Evolutionary conservation across 2,888 invertebrate species (phyloP), one percentile per base, ranked within the genome.

Genomic region (Xestia xanthographa): DNA sequence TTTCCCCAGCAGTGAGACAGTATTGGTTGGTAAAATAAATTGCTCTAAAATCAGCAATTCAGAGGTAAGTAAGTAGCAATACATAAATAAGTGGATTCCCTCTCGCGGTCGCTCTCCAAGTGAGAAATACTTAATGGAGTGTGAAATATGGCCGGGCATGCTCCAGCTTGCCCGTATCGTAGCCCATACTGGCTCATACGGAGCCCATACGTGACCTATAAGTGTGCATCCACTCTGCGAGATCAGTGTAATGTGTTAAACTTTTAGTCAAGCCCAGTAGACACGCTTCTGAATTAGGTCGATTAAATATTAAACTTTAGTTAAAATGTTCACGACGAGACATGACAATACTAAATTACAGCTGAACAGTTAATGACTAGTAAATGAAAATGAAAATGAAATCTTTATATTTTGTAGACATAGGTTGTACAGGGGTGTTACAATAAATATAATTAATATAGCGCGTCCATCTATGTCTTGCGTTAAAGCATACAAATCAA

Each of bases 111-210:
- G 34, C 68, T 53, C 63, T 58, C 34, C 43, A 56, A n/a, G 43
- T 75, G 71, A 80, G 74, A 41, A 72, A 80, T 80, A 72, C 34
- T 74, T 80, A 79, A 84, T 84, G 65, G 43, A 84, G 80, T 70
- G 81, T 73, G 73, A 79, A 60, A 65, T 50, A 71, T 70, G 72
- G 50, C 43, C 22, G 50, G 12, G 14, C 74, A 62, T 66, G 66
- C 29, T 62, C 9, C 43, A 29, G 38, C 78, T 38, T 73, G 74
- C 26, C 12, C 34, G 29, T 29, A 41, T 17, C 41, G 26, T 34
- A 8, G 34, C 20, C 41, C 38, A 29, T 17, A n/a, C 38, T 60
- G 26, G 48, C 48, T 41, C n/a, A 60, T 2, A 22, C n/a, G 29
- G 29, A 22, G 50, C 26, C 77, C 22, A 50, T 12, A 38, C 26